Base-by-base conservation (phyloP, 35 echinoderm and acorn worm genomes). In the Amphiura filiformis region DNA sequence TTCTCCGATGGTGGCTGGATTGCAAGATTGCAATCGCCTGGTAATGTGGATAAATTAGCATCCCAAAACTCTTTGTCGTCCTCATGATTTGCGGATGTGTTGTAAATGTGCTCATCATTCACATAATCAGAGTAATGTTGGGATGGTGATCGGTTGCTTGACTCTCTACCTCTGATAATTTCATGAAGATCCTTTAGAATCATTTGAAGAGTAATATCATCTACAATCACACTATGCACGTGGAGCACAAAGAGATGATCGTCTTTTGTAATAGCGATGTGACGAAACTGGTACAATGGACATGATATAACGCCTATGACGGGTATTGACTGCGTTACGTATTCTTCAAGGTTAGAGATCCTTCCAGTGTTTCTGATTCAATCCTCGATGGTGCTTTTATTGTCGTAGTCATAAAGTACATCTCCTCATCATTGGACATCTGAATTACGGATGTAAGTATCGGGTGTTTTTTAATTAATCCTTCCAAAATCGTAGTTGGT, bases 71-170 rank as follows among this genome's bases (percentile, higher is more conserved):
- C 35, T 23, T 36, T 32, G 38, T 80, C 78, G n/a, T 12, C 14
- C 12, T 80, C 78, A 32, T 80, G n/a, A 13, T 80, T 12, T 39
- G 38, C 78, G 7, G 78, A 37, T 3, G 15, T 36, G 34, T 37
- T 11, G 78, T 80, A 80, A 36, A 80, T 34, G 4, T 36, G 3
- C 31, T 80, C 78, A 1, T 80, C 38, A 37, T 80, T 39, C n/a
- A 80, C 78, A 80, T 80, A 80, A 4, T 80, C 78, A 4, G 78
- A 80, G 35, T 80, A 80, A 80, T 80, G 78, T 12, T 80, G 38
- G 17, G 78, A 3, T 35, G 2, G 34, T 26, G 34, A 31, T 18
- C 35, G 2, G 4, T 1, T 35, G 2, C 35, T 13, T 26, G 5
- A 1, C 11, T 35, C 2, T 34, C 13, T 36, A 4, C 78, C 78